These are phyloP conservation scores for Parapsyche elsis DNA, from an alignment of 1,140 invertebrate genomes.

Conservation along the genomic window DNA sequence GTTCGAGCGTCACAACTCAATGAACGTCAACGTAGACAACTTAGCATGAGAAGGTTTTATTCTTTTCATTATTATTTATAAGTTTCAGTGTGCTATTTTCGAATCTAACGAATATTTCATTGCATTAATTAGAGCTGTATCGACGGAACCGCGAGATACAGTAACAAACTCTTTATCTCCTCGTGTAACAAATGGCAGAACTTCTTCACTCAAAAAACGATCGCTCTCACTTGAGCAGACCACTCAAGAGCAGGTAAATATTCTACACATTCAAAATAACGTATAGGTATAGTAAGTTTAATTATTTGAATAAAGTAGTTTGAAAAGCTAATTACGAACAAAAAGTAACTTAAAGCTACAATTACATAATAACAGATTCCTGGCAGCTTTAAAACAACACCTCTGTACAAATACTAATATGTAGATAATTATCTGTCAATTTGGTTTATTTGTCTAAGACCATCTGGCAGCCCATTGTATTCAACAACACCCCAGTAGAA, in stretches of 20 bases:
- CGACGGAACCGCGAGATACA: constrained; percentile 64
- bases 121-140: constrained; percentile 61
- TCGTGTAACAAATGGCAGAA: constrained; percentile 59
- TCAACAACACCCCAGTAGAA: too few species aligned
- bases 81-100: not conserved
- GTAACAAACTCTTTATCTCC: constrained; percentile 60
- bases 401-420: too few species aligned
- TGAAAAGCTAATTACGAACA: too few species aligned
- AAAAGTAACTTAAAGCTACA: too few species aligned
- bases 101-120: not conserved
- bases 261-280: constrained; percentile 15
- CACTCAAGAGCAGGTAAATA: constrained; percentile 69
- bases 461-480: too few species aligned
- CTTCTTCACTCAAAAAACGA: constrained; percentile 65
- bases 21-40: constrained; percentile 62
- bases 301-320: not conserved
- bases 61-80: not conserved
- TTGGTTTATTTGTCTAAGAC: too few species aligned
- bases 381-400: too few species aligned
- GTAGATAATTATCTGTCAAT: too few species aligned
- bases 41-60: constrained; percentile 60
- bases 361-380: too few species aligned
- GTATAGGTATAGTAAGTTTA: too few species aligned
- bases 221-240: constrained; percentile 67
- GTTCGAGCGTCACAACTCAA: constrained; percentile 64